Base-by-base conservation (phyloP, 2,888 invertebrate genomes). In the Rotaria macrura region DNA sequence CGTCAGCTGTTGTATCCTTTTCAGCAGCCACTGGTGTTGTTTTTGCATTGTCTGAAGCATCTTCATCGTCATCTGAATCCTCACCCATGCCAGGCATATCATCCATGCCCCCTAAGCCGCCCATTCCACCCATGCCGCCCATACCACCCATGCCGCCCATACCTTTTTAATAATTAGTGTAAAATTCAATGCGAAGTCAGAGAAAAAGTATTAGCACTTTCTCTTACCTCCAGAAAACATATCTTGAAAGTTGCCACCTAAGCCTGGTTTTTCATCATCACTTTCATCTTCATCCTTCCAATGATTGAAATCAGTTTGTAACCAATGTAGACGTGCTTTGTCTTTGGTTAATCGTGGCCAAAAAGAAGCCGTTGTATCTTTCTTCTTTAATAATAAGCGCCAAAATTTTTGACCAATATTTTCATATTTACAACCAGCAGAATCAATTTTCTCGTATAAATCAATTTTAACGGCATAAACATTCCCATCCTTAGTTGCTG, bases 211-310 rank as follows among this genome's bases (percentile, higher is more conserved):
- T 5, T 25, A 54, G 25, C 1, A 54, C 9, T 54, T 1, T 9
- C 2, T 54, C 34, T 38, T 72, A 38, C 72, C 72, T 38, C 72
- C 72, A 38, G 38, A 20, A 5, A 38, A 72, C 72, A 72, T 72
- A 38, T 72, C 72, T 38, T 34, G 20, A 40, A 65, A 57, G 79
- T 87, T 85, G 2, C 55, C 79, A 74, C 85, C 88, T 34, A 43
- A 40, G 25, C 43, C 85, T 38, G 52, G 79, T 72, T 85, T 86
- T 20, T 95, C 96, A 88, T 94, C 94, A 20, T 94, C 95, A 85
- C 95, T 95, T 87, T 97, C 97, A 89, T 95, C 95, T 91, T 98
- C 97, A 92, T 97, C 97, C 92, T 94, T 94, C 97, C 97, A 98
- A 92, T 96, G 96, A 90, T 95, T 95, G 91, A 98, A 99, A 91